A percentile compares a stretch with the other conserved stretches of the same genome.
Evolutionary conservation across 2,888 invertebrate species (phyloP).

Genomic region (Hoplodrina blanda): DNA sequence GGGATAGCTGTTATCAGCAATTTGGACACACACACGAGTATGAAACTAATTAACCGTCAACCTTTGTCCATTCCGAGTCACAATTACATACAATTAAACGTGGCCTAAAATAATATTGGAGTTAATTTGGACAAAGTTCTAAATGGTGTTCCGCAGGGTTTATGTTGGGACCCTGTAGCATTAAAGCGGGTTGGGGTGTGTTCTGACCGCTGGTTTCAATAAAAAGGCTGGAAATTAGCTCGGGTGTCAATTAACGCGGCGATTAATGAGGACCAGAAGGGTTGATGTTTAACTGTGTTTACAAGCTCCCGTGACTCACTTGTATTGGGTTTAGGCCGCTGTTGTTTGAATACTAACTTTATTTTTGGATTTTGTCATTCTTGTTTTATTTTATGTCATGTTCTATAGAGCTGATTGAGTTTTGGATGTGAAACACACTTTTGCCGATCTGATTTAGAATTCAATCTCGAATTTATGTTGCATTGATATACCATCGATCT

Average conservation of each 20-base stretch:
- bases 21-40: slow-evolving; percentile 52
- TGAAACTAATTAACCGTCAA: slow-evolving; percentile 65
- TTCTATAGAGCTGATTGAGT: background rate
- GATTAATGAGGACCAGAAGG: slow-evolving; percentile 57
- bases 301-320: slow-evolving; percentile 32
- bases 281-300: slow-evolving; percentile 45
- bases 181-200: slow-evolving; percentile 41
- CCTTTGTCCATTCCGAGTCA: slow-evolving; percentile 68
- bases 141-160: slow-evolving; percentile 60
- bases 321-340: slow-evolving; percentile 30
- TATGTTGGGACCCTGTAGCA: slow-evolving; percentile 58
- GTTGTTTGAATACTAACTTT: slow-evolving; percentile 20
- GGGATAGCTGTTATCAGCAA: slow-evolving; percentile 50
- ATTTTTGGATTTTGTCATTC: slow-evolving; percentile 10
- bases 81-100: slow-evolving; percentile 74
- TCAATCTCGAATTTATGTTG: background rate
- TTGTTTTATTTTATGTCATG: background rate
- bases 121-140: slow-evolving; percentile 71
- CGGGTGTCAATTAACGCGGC: slow-evolving; percentile 61
- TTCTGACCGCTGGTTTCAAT: slow-evolving; percentile 60
- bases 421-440: no score
- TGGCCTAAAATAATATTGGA: slow-evolving; percentile 76
- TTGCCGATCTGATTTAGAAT: no score
- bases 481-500: background rate
- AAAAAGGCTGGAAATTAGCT: slow-evolving; percentile 62